These are phyloP conservation scores for Notamacropus eugenii DNA, from an alignment of 2,797 vertebrate genomes.

Conservation along the genomic window DNA sequence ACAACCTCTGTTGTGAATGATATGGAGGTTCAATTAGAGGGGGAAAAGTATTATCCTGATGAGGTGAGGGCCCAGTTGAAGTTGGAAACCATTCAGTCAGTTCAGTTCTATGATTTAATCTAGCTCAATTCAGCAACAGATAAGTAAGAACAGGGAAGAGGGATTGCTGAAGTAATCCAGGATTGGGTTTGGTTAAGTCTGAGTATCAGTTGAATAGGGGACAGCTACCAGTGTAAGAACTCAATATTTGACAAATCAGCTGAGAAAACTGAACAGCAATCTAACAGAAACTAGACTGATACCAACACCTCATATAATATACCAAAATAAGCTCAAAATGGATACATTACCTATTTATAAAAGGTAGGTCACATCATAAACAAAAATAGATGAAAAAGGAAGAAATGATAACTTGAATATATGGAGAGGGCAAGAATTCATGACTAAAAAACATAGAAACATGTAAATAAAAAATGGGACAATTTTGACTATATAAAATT, in stretches of 20 bases:
- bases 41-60: too few species aligned
- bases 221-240: neutral
- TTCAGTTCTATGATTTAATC: too few species aligned
- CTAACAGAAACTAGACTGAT: too few species aligned
- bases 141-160: neutral
- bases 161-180: neutral
- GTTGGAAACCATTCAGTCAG: too few species aligned
- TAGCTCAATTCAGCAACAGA: neutral
- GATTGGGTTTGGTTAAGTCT: neutral
- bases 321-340: neutral
- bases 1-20: too few species aligned
- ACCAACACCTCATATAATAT: neutral
- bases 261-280: neutral
- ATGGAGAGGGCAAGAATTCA: neutral
- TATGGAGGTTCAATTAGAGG: too few species aligned
- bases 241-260: neutral
- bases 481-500: neutral
- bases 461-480: neutral
- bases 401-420: neutral
- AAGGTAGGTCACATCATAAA: neutral
- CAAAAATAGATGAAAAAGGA: neutral
- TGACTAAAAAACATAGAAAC: neutral
- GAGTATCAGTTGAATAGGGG: neutral
- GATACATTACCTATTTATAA: neutral
- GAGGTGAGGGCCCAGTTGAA: too few species aligned